phyloP scores from a whole-genome alignment of 2,113 vertebrate species.

The Cygnus buccinator region DNA sequence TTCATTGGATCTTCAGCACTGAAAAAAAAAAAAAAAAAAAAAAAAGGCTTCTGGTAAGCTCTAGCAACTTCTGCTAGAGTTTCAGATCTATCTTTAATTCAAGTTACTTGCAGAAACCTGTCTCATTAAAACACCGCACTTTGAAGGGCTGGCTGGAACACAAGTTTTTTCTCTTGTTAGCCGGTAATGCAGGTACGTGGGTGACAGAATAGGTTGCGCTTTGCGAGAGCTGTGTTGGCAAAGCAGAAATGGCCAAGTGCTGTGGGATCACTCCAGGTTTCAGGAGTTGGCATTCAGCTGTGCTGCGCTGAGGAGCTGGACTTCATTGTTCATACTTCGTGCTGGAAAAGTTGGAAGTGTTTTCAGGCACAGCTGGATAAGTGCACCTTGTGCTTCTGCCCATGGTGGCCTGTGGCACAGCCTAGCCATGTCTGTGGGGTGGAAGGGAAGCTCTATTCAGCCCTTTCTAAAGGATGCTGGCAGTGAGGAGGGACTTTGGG shows the following conservation, averaged over 20 bases:
- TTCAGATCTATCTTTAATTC: neutral
- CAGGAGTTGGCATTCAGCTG: neutral
- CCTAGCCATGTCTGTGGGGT: rapidly evolving
- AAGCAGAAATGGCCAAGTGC: neutral
- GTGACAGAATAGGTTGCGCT: neutral
- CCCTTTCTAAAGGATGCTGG: neutral
- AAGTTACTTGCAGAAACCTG: neutral
- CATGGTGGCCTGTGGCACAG: rapidly evolving
- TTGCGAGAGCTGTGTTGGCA: rapidly evolving
- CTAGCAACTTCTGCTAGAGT: neutral
- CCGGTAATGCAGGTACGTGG: neutral
- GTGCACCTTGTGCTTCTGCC: neutral
- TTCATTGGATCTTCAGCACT: neutral
- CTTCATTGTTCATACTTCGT: neutral
- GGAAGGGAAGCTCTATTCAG: neutral
- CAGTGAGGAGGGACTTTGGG: neutral
- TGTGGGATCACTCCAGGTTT: neutral
- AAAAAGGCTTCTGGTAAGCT: neutral
- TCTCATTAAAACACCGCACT: neutral
- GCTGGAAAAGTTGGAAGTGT: neutral
- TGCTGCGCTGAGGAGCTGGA: rapidly evolving
- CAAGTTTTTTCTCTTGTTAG: neutral
- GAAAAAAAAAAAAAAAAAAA: neutral
- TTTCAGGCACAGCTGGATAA: neutral
- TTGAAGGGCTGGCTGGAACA: neutral